Evolutionary conservation across 2,113 vertebrate genomes (phyloP), one percentile per base, ranked within the genome.

Genomic region (Rousettus leschenaultii): DNA sequence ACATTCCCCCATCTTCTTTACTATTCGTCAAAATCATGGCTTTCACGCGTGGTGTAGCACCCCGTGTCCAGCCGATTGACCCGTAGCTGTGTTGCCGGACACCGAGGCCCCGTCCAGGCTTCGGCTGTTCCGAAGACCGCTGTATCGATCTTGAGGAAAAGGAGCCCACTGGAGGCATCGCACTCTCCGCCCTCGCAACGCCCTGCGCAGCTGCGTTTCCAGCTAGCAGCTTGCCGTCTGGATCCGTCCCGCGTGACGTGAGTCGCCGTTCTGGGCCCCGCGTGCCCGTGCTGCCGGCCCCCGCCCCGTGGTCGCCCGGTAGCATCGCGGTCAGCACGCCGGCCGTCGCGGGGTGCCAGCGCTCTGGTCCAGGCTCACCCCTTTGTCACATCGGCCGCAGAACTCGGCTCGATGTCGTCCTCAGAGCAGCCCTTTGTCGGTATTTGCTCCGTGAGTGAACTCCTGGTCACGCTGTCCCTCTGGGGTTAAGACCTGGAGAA

Each of bases 21-120:
- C 30, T 38, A 68, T 74, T 95, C 40, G 61, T 79, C 89, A 92
- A 86, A 70, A 26, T 90, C 26, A 82, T 30, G 43, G 38, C n/a
- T 91, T 89, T 80, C n/a, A 77, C 28, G 74, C 80, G 11, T 78
- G 19, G 7, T 33, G 2, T 55, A 84, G 16, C 33, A 40, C 59
- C n/a, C 5, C 16, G 13, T 33, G 7, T 73, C 66, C 19, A 24
- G 68, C 33, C 88, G 16, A 22, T 73, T 78, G 74, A 73, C 43
- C 26, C 55, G 14, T 38, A 70, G 38, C 35, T 10, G 11, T 75
- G 40, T 79, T 38, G 16, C 53, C 82, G 35, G 26, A 59, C 45
- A 11, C 45, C 26, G 21, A 89, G 19, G 16, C 63, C 63, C 40
- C 80, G 40, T 70, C 63, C 53, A 86, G 18, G 48, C 57, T 92